Evolutionary conservation across 2,113 vertebrate species (phyloP).

Genomic region (Romanogobio albipinnatus): DNA sequence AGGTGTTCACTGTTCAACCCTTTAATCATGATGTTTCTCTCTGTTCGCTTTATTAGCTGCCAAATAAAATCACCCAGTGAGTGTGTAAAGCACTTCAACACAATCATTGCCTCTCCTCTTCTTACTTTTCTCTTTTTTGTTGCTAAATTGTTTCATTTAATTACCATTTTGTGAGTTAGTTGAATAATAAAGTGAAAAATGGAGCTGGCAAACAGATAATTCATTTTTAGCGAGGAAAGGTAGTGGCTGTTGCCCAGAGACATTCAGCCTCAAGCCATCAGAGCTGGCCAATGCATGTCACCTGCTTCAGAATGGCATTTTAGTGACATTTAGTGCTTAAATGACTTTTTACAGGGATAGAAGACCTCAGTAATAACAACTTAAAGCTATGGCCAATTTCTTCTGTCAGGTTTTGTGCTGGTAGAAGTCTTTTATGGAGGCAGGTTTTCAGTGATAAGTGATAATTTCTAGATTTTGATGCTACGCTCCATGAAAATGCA

Average conservation of each 20-base stretch:
- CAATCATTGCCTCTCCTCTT: constrained; percentile 37
- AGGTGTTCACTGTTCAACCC: constrained; percentile 44
- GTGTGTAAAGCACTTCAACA: constrained; percentile 46
- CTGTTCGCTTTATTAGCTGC: constrained; percentile 52
- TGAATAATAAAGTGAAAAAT: constrained; percentile 59
- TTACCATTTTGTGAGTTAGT: constrained; percentile 60
- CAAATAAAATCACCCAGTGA: constrained; percentile 46
- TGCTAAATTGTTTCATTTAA: constrained; percentile 59
- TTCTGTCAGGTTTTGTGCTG: constrained; percentile 4
- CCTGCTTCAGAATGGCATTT: constrained; percentile 38
- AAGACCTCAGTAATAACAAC: constrained; percentile 26
- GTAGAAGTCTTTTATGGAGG: constrained; percentile 17
- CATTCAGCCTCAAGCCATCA: constrained; percentile 36
- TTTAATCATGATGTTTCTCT: constrained; percentile 42
- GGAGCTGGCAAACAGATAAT: constrained; percentile 55
- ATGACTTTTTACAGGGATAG: constrained; percentile 16
- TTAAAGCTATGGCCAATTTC: constrained; percentile 28
- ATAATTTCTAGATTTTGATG: constrained; percentile 7
- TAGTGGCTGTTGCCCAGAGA: constrained; percentile 51
- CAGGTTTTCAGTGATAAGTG: background rate
- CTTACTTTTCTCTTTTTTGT: constrained; percentile 46
- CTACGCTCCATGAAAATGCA: constrained; percentile 19
- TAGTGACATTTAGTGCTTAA: constrained; percentile 25
- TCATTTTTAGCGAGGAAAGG: constrained; percentile 52
- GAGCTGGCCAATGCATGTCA: constrained; percentile 36